Base-by-base conservation (phyloP, 2,113 vertebrate species). In the Dasyprocta punctata region DNA sequence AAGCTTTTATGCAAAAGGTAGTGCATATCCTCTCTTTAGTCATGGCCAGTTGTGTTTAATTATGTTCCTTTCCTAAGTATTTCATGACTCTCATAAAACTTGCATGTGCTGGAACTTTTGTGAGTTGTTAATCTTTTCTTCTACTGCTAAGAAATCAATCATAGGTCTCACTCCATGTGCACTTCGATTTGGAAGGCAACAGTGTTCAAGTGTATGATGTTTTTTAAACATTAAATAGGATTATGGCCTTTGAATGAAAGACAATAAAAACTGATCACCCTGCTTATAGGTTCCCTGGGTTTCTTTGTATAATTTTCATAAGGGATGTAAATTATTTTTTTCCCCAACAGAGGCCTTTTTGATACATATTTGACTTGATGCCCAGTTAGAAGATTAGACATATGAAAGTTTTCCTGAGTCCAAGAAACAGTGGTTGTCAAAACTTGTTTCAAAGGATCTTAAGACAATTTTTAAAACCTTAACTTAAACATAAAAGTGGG, bases 241-340 rank as follows among this genome's bases (percentile, higher is more conserved):
- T 98, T 99, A 99, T 99, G 98, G 98, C 96, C 98, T 98, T 97
- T 92, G 98, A 99, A 96, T 99, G 98, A 99, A 99, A 99, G 98
- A 98, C 98, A 98, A 97, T 98, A 98, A 98, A 98, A 98, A 99
- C 65, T 98, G 98, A 92, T 93, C 89, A 95, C 80, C 97, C 97
- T 98, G 86, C 98, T 98, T 98, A 98, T 95, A 98, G 96, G 91
- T 98, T 98, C 97, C 92, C 97, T 96, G 97, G 94, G 97, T 98
- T 98, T 91, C 98, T 98, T 96, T 98, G 98, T 97, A 90, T 98
- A 98, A 92, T 41, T 93, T 90, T 96, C 52, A 80, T 96, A 90
- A 97, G 47, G 97, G 75, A 97, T 95, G 30, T 97, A 97, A 95
- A 96, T 98, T 97, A 93, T 91, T 97, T 98, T 89, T 97, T 97